Base-by-base conservation (phyloP, 2,888 invertebrate species). In the Stomorhina lunata region DNA sequence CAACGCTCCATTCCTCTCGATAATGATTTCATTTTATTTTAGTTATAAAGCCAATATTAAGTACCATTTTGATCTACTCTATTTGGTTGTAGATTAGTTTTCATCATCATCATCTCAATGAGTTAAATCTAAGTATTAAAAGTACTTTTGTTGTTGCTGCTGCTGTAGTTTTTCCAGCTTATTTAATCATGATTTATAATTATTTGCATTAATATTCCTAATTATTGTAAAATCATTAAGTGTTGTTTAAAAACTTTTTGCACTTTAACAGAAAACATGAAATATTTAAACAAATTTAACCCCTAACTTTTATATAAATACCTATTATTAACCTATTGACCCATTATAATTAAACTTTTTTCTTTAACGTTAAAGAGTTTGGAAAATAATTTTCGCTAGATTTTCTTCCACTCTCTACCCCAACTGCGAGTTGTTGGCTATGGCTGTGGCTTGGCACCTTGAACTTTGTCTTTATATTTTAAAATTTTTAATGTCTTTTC, bases 1-100 rank as follows among this genome's bases (percentile, higher is more conserved):
- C n/a, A n/a, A n/a, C n/a, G 69, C n/a, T 32, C 68, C n/a, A 59
- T 40, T 66, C 27, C 32, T n/a, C n/a, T 68, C 50, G 37, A 34
- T 75, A 78, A 55, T 37, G 32, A 69, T 78, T 78, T 78, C 50
- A 78, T 78, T 59, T 53, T 53, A n/a, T n/a, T n/a, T n/a, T n/a
- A n/a, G n/a, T n/a, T n/a, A 27, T 69, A 69, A 78, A 78, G 61
- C 68, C 69, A 77, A 69, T 55, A 45, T 34, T 43, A 69, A 77
- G 77, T 25, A 63, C 69, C 53, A 22, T n/a, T 68, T 77, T 55
- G 43, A 63, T 71, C 69, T 69, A 71, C 77, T 78, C 43, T 71
- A 55, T 17, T 71, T n/a, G n/a, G n/a, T n/a, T 63, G 12, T 34
- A 50, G 7, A 17, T 63, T 63, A 69, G 55, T 71, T 45, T 55